These are phyloP conservation scores for Turritopsis dohrnii DNA, from an alignment of 30 jellyfish, hydroid and myxozoan species.

Conservation along the genomic window DNA sequence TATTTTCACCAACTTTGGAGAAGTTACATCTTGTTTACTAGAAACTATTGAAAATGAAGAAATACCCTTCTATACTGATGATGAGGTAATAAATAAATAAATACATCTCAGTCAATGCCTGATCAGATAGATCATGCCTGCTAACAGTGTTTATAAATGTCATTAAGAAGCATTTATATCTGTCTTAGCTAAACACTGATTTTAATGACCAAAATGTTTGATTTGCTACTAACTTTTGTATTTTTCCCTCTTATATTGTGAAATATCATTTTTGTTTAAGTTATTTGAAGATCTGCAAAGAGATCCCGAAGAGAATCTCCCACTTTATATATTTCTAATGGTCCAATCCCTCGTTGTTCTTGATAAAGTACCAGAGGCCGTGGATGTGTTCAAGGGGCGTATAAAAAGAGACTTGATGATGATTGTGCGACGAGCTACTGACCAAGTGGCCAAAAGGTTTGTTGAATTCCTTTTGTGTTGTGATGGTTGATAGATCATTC, in stretches of 20 bases:
- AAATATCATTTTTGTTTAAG: background rate
- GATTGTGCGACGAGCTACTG: conserved; percentile 77
- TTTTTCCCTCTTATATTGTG: background rate
- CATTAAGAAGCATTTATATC: background rate
- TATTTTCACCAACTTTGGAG: too few species aligned
- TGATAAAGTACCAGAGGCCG: conserved; percentile 88
- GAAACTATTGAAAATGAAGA: conserved; percentile 21
- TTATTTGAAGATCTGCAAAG: conserved; percentile 69
- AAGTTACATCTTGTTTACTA: background rate
- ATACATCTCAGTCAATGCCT: background rate
- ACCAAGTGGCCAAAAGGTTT: conserved; percentile 69
- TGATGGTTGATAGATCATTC: background rate
- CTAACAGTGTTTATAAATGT: too few species aligned
- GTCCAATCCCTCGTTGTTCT: conserved; percentile 64
- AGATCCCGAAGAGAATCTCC: conserved; percentile 77
- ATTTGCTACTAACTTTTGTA: background rate
- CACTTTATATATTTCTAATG: conserved; percentile 50
- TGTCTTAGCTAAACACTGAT: background rate
- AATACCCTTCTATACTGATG: conserved; percentile 21
- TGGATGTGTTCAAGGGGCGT: conserved; percentile 69
- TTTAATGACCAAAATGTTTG: background rate
- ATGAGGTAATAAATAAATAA: background rate
- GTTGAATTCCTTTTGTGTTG: background rate
- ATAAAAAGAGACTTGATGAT: conserved; percentile 81
- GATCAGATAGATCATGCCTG: too few species aligned